Percentiles rank a stretch among this genome's conserved stretches.
Evolutionary conservation across 2,888 invertebrate species (phyloP).

Genomic region (Blera fallax): DNA sequence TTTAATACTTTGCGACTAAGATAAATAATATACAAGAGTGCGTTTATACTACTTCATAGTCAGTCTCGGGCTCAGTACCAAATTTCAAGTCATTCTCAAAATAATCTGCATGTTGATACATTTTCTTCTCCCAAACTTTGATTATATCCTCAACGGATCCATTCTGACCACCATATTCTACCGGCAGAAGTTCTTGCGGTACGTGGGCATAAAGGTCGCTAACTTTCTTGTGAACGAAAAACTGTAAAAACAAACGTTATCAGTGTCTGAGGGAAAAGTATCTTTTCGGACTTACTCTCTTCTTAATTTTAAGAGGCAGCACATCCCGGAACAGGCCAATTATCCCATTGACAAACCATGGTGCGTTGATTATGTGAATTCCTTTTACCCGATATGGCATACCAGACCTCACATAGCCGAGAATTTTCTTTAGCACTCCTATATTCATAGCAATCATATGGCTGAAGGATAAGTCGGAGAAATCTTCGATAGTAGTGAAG

Average conservation of each 20-base stretch:
- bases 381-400: slow-evolving; percentile 84
- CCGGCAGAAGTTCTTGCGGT: slow-evolving; percentile 84
- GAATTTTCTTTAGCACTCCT: slow-evolving; percentile 83
- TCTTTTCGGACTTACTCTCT: slow-evolving; percentile 81
- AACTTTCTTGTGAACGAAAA: slow-evolving; percentile 47
- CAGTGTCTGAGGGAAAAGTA: background rate
- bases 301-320: slow-evolving; percentile 84
- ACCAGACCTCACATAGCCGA: slow-evolving; percentile 83
- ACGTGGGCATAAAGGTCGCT: slow-evolving; percentile 82
- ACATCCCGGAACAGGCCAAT: slow-evolving; percentile 83
- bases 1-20: background rate
- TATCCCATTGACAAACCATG: slow-evolving; percentile 83
- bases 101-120: slow-evolving; percentile 68
- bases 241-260: slow-evolving; percentile 77
- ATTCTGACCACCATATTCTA: slow-evolving; percentile 85
- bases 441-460: slow-evolving; percentile 84
- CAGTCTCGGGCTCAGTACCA: slow-evolving; percentile 15
- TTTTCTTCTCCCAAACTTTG: slow-evolving; percentile 73
- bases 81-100: slow-evolving; percentile 59
- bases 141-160: slow-evolving; percentile 79
- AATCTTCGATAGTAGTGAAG: slow-evolving; percentile 83
- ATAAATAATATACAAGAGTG: background rate
- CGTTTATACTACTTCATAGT: background rate
- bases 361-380: slow-evolving; percentile 84
- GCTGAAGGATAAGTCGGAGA: slow-evolving; percentile 82